A percentile compares a stretch with the other conserved stretches of the same genome.
Evolutionary conservation across 2,113 vertebrate genomes (phyloP).

Genomic region (Numenius arquata): DNA sequence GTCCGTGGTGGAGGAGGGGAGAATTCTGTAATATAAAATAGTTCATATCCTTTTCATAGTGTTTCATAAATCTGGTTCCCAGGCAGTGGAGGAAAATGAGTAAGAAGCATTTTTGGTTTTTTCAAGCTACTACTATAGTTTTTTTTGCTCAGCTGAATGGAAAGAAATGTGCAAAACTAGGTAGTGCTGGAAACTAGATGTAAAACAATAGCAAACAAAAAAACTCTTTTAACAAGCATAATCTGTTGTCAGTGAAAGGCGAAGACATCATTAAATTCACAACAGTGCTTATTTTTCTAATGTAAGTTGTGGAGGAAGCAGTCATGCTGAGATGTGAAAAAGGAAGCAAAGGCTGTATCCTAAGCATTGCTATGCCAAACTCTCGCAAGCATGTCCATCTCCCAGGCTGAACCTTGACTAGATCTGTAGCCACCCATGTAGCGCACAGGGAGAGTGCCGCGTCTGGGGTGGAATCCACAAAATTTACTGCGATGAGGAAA

Average conservation of each 20-base stretch:
- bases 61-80: slow-evolving; percentile 47
- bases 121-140: not conserved
- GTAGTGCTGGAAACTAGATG: not conserved
- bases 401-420: not conserved
- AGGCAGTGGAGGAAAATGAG: slow-evolving; percentile 41
- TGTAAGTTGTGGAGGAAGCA: not conserved
- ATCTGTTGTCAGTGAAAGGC: slow-evolving; percentile 34
- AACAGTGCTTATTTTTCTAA: slow-evolving; percentile 25
- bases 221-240: not conserved
- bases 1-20: not conserved
- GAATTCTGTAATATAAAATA: slow-evolving; percentile 49
- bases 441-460: not conserved
- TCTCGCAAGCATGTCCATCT: fast-evolving
- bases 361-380: not conserved
- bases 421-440: not conserved
- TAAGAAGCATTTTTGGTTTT: not conserved
- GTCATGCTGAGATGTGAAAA: slow-evolving; percentile 11
- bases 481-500: not conserved
- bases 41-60: slow-evolving; percentile 30
- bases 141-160: not conserved
- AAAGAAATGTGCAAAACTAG: not conserved
- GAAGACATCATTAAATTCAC: slow-evolving; percentile 12
- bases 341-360: not conserved
- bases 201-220: slow-evolving; percentile 40
- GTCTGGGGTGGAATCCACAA: not conserved